Evolutionary conservation across 2,113 vertebrate species (phyloP).

Genomic region (Oncorhynchus gorbuscha): DNA sequence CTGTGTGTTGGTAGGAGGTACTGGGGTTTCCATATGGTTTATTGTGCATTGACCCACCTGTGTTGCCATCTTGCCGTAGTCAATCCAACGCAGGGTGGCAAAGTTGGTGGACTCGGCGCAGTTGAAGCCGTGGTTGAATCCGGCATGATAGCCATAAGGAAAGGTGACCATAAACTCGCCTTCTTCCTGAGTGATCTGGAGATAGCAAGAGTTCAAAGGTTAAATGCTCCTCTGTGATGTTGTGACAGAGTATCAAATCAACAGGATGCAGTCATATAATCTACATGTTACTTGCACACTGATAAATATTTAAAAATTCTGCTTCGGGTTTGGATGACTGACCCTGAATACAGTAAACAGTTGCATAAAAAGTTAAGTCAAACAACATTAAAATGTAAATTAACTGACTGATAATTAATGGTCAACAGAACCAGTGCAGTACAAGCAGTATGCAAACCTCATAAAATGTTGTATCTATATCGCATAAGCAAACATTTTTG

Average conservation of each 20-base stretch:
- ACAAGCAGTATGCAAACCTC: too few species aligned
- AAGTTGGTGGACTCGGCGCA: constrained; percentile 98
- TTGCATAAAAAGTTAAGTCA: too few species aligned
- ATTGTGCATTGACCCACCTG: constrained; percentile 73
- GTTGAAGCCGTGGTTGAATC: constrained; percentile 99
- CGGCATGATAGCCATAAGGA: constrained; percentile 95
- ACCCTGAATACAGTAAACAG: too few species aligned
- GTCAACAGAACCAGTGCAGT: too few species aligned
- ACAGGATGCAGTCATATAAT: too few species aligned
- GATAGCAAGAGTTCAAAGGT: not conserved
- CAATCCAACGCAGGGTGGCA: constrained; percentile 93
- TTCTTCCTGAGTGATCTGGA: constrained; percentile 92
- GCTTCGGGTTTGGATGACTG: too few species aligned
- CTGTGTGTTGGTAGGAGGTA: constrained; percentile 19
- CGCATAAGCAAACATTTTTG: not conserved
- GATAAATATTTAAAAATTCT: too few species aligned
- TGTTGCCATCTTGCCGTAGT: constrained; percentile 95
- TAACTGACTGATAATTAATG: too few species aligned
- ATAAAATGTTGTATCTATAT: too few species aligned
- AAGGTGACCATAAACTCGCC: constrained; percentile 98
- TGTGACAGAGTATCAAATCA: too few species aligned
- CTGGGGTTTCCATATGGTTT: not conserved
- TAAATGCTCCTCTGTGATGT: not conserved
- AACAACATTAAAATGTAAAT: too few species aligned
- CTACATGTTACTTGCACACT: too few species aligned